These are phyloP conservation scores for Chamaea fasciata DNA, from an alignment of 2,113 vertebrate genomes.

Conservation along the genomic window DNA sequence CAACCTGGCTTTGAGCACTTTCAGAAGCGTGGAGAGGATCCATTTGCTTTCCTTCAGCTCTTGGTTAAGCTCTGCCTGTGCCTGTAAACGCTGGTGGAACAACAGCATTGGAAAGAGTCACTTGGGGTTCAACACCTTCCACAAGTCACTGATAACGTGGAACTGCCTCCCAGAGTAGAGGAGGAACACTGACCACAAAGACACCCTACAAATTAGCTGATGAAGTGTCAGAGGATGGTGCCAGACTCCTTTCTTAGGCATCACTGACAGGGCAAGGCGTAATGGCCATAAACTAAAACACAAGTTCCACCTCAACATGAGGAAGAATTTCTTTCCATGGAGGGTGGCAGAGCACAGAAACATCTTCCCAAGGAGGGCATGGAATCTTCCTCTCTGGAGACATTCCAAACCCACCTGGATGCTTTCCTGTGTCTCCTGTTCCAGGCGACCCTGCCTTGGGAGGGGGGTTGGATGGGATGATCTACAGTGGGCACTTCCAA, in stretches of 20 bases:
- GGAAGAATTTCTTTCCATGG: not conserved
- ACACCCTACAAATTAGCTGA: not conserved
- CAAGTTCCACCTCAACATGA: not conserved
- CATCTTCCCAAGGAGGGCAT: not conserved
- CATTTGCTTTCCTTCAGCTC: not conserved
- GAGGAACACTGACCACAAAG: not conserved
- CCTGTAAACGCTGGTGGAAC: not conserved
- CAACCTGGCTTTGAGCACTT: not conserved
- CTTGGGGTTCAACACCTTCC: not conserved
- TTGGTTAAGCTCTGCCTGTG: not conserved
- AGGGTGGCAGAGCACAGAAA: not conserved
- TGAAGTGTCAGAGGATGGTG: not conserved
- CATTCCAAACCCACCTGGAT: not conserved
- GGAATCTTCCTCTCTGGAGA: not conserved
- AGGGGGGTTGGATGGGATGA: not conserved
- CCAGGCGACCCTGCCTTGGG: not conserved
- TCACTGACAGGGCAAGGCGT: not conserved
- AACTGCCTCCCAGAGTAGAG: not conserved
- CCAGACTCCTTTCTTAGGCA: not conserved
- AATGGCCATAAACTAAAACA: not conserved
- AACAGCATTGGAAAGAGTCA: not conserved
- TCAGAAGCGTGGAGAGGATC: not conserved
- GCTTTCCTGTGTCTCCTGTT: not conserved
- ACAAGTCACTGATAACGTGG: fast-evolving
- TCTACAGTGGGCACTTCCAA: not conserved